phyloP scores from a whole-genome alignment of 2,797 vertebrate species.

The Myripristis murdjan region DNA sequence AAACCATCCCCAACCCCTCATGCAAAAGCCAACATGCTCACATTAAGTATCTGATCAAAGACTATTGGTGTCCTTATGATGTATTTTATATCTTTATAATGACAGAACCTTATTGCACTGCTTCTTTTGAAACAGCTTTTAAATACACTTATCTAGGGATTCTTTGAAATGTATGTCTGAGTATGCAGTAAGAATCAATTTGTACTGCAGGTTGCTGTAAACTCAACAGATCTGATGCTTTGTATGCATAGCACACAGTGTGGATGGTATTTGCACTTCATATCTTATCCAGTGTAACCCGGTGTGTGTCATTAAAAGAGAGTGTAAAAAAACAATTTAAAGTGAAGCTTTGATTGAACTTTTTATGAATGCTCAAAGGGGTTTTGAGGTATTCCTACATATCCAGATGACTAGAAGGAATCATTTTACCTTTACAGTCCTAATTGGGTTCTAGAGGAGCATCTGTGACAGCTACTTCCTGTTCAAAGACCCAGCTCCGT shows the following conservation, averaged over 20 bases:
- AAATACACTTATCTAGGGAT: constrained; percentile 6
- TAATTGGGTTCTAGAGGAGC: constrained; percentile 73
- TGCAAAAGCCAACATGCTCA: constrained; percentile 3
- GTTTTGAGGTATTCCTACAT: constrained; percentile 53
- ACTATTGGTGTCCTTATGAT: neutral
- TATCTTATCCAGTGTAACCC: constrained; percentile 25
- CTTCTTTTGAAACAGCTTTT: constrained; percentile 1
- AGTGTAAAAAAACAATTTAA: constrained; percentile 51
- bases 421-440: constrained; percentile 54
- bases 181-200: constrained; percentile 34
- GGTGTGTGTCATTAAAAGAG: constrained; percentile 49
- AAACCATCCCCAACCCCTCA: constrained; percentile 3
- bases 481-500: constrained; percentile 60
- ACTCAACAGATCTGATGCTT: constrained; percentile 1
- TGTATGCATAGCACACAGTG: constrained; percentile 28
- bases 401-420: constrained; percentile 58
- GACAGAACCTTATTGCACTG: neutral
- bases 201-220: neutral
- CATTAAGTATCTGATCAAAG: neutral
- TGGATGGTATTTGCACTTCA: constrained; percentile 34
- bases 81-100: neutral
- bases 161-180: neutral
- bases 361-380: constrained; percentile 64
- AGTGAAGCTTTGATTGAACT: constrained; percentile 56
- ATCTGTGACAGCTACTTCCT: constrained; percentile 58